phyloP scores from a whole-genome alignment of 2,888 invertebrate genomes.

The Epistrophe eligans region DNA sequence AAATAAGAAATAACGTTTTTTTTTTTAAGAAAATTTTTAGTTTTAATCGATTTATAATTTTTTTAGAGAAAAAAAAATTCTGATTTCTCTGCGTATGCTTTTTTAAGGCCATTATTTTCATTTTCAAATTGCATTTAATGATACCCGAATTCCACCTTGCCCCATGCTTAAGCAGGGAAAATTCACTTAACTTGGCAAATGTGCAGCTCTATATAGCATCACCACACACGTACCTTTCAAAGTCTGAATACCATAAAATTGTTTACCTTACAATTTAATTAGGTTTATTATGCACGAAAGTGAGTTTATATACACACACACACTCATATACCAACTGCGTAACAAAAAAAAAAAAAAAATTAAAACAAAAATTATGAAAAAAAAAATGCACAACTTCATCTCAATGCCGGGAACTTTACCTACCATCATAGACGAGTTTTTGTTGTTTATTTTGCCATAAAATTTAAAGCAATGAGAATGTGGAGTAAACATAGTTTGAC shows the following conservation, averaged over 20 bases:
- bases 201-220: too few species aligned
- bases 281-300: constrained; percentile 56
- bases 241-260: constrained; percentile 57
- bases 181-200: background rate
- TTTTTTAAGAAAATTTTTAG: too few species aligned
- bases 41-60: too few species aligned
- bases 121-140: background rate
- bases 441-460: constrained; percentile 52
- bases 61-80: too few species aligned
- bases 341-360: background rate
- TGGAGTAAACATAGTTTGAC: constrained; percentile 56
- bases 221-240: background rate
- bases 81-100: too few species aligned
- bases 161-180: background rate
- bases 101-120: too few species aligned
- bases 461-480: constrained; percentile 39
- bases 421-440: background rate
- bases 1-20: too few species aligned
- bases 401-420: constrained; percentile 33
- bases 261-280: constrained; percentile 65
- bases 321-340: constrained; percentile 7
- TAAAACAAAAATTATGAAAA: constrained; percentile 24
- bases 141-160: background rate
- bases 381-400: constrained; percentile 33
- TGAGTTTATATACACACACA: constrained; percentile 29